Base-by-base conservation (phyloP, 2,797 vertebrate genomes). In the Characodon lateralis region DNA sequence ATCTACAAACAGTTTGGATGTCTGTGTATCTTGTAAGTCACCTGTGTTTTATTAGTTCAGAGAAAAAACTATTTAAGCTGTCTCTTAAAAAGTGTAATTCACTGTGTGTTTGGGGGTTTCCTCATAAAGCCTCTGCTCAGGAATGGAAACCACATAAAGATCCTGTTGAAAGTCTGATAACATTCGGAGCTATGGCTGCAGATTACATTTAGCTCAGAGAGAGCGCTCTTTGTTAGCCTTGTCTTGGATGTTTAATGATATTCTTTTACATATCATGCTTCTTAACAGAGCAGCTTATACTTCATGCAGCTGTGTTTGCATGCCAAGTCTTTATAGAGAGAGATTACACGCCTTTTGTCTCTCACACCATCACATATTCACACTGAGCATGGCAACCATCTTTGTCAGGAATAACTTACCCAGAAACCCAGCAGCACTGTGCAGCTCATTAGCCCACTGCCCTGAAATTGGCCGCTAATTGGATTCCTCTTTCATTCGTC, bases 381-480 rank as follows among this genome's bases (percentile, higher is more conserved):
- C 85, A 71, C 53, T 59, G 65, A 83, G 72, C 58, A 71, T 75
- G 76, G 79, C 13, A 43, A 78, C 77, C 83, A 68, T 77, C 61
- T 48, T 56, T 78, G 82, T 89, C 87, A 83, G 83, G 87, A 92
- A 93, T 91, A 91, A 88, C 87, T 87, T 90, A 66, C 69, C 80
- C 87, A 85, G 79, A 91, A 89, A 79, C 85, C 85, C 86, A 85
- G 70, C 83, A 90, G 89, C 89, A 84, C 76, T 88, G 80, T 90
- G 91, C 79, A 78, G 87, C 90, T 93, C 86, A 93, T 95, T 94
- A 95, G 85, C 92, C 90, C 88, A 92, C 85, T 89, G 88, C 86
- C 91, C 92, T 93, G 82, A 85, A 92, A 93, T 87, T 74, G 78
- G 79, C 79, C 81, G 83, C 51, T 89, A 93, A 92, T 94, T 91